A percentile compares a stretch with the other conserved stretches of the same genome.
Evolutionary conservation across 2,113 vertebrate species (phyloP).

Genomic region (Heterochromis multidens): DNA sequence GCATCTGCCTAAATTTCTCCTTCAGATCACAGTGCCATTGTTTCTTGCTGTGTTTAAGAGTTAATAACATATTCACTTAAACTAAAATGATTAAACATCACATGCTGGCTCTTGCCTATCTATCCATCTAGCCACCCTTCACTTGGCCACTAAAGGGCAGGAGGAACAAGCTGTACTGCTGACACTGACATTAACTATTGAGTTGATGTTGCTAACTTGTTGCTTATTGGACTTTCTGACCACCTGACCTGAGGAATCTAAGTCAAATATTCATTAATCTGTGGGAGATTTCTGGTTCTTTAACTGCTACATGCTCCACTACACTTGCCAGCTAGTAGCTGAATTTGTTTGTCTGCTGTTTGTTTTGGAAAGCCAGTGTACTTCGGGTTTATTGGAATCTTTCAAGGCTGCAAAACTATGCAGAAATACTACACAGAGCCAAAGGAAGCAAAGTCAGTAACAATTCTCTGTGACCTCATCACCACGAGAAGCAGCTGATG

Average conservation of each 20-base stretch:
- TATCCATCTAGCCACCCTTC: neutral
- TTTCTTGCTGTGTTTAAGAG: neutral
- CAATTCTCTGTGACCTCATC: neutral
- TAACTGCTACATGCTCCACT: neutral
- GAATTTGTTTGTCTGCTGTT: neutral
- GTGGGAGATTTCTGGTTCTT: neutral
- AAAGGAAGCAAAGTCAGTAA: neutral
- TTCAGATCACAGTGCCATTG: neutral
- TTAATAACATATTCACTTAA: no score
- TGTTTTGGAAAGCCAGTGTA: neutral
- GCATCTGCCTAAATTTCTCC: rapidly evolving
- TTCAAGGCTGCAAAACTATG: neutral
- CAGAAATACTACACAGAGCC: neutral
- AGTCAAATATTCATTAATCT: neutral
- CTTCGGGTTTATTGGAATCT: rapidly evolving
- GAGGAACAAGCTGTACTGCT: neutral
- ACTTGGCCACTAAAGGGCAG: neutral
- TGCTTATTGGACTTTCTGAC: no score
- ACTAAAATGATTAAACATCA: no score
- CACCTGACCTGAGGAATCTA: neutral
- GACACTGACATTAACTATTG: neutral
- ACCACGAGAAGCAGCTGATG: rapidly evolving
- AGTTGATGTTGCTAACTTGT: no score
- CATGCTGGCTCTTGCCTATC: neutral
- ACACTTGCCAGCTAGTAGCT: neutral